Evolutionary conservation across 2,113 vertebrate genomes (phyloP), one percentile per base, ranked within the genome.

Genomic region (Tragelaphus buxtoni): DNA sequence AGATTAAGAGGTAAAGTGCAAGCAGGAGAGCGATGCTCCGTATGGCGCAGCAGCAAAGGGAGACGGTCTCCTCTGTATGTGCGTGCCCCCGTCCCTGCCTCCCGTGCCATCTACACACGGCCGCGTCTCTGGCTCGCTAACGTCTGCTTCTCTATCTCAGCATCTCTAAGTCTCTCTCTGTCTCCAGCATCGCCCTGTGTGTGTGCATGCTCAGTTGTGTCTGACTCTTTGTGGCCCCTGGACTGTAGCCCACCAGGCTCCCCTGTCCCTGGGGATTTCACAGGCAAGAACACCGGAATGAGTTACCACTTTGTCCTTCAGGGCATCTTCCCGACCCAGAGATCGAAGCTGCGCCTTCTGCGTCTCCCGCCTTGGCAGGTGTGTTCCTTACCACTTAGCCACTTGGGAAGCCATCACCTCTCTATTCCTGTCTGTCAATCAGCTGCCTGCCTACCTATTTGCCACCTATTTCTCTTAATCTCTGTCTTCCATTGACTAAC

Each of bases 131-230:
- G 1, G 1, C 60, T 13, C 5, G 5, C 58, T 61, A 13, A 30
- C 0, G 28, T 2, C 28, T 1, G 60, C 12, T 6, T 28, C 10
- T 56, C n/a, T 6, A 4, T 20, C 45, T 6, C 74, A 45, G 13
- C n/a, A 6, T 63, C 39, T 24, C 17, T 17, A 5, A 3, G 20
- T 9, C 28, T 32, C 55, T 2, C 7, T 69, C 32, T 28, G 47
- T 42, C 26, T 32, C 14, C 61, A n/a, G 8, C 30, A 7, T 63
- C 3, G 1, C 60, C 60, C 30, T 9, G 32, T 18, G 17, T 18
- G 63, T 0, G 16, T 4, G 7, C 4, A 4, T 10, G n/a, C 65
- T 39, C 2, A 1, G 9, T 5, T 4, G 0, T 2, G 63, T 20
- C 63, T 20, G 63, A 69, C n/a, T 20, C 63, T 65, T 2, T 35